Base-by-base conservation (phyloP, 2,797 vertebrate species). In the Anabacerthia variegaticeps region DNA sequence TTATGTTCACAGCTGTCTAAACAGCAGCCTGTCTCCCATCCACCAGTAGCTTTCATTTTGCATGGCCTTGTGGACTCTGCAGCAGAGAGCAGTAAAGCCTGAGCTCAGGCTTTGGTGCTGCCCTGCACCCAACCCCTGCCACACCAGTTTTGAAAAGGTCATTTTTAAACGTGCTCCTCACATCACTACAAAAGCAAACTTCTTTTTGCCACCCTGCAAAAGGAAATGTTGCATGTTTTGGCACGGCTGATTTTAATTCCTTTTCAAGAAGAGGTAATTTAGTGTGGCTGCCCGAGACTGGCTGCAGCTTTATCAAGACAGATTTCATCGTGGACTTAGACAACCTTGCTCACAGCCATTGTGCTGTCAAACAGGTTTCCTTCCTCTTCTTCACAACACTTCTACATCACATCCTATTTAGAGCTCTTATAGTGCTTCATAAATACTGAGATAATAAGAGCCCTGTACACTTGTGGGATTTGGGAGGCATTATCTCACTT, bases 351-450 rank as follows among this genome's bases (percentile, higher is more conserved):
- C 4, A 0, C 51, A 94, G 77, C 88, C 88, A 86, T 78, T 94
- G 88, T 91, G 55, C 75, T 94, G 77, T 92, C 94, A 93, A 75
- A 88, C 58, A 85, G 48, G 76, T 78, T 95, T 96, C 96, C 95
- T 96, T 86, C 95, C 89, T 82, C 56, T 76, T 91, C 83, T 84
- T 81, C 67, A 37, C 71, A 95, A 71, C 93, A 58, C 69, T 88
- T 78, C 55, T 51, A 93, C 83, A 88, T 88, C 90, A 71, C 59
- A 79, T 90, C 93, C 74, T 86, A 95, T 43, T 91, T 63, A 85
- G 77, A 88, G 63, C 56, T 93, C 83, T 94, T 85, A 75, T 6
- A 68, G 69, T 65, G 71, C 84, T 88, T 93, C 94, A 93, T 85
- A 92, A 96, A 92, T 95, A 89, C 85, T 76, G 78, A 0, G 9